phyloP scores from a whole-genome alignment of 2,113 vertebrate genomes.

The Bufo bufo region DNA sequence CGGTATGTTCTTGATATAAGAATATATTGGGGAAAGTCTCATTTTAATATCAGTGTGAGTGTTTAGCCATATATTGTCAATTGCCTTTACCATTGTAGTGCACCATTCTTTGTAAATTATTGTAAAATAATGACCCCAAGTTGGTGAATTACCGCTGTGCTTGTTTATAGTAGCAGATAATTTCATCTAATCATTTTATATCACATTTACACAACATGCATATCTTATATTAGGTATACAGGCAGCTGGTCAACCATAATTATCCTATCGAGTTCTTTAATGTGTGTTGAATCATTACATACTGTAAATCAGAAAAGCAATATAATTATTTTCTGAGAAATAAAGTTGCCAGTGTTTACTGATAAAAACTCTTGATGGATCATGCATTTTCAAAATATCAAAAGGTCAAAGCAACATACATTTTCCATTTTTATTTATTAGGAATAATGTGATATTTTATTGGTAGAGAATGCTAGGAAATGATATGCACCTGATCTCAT shows the following conservation, averaged over 20 bases:
- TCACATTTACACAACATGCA: background rate
- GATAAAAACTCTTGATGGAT: constrained; percentile 46
- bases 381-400: constrained; percentile 47
- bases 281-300: constrained; percentile 36
- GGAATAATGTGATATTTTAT: constrained; percentile 28
- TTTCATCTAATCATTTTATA: background rate
- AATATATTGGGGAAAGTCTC: no score
- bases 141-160: background rate
- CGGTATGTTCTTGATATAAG: no score
- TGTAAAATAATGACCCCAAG: background rate
- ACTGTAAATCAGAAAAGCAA: background rate
- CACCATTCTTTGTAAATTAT: no score
- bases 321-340: constrained; percentile 52
- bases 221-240: background rate
- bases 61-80: no score
- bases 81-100: no score
- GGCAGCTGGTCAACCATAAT: background rate
- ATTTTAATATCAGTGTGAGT: no score
- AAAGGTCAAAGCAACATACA: constrained; percentile 55
- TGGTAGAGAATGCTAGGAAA: constrained; percentile 39
- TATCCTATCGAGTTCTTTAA: constrained; percentile 15
- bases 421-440: constrained; percentile 40
- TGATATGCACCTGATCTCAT: constrained; percentile 31
- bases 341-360: constrained; percentile 30
- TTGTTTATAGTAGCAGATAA: background rate